These are phyloP conservation scores for Mesoclemmys tuberculata DNA, from an alignment of 2,113 vertebrate species.

Conservation along the genomic window DNA sequence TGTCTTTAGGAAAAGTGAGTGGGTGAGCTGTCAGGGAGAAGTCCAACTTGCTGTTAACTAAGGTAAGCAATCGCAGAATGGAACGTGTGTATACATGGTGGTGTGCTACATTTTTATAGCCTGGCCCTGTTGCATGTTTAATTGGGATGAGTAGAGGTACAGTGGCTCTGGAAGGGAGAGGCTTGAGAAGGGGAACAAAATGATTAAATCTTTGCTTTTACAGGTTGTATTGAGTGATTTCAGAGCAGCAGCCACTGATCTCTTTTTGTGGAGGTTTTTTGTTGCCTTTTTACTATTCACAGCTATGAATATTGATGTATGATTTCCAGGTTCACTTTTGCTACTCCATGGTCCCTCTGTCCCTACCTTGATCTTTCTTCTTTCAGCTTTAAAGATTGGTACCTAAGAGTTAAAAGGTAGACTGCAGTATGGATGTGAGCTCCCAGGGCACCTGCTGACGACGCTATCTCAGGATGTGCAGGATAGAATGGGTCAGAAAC, in stretches of 20 bases:
- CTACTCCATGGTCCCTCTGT: neutral
- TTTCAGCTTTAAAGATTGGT: neutral
- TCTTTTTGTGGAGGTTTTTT: neutral
- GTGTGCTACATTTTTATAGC: neutral
- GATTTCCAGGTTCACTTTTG: neutral
- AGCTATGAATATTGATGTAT: neutral
- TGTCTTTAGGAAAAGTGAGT: rapidly evolving
- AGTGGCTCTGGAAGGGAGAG: rapidly evolving
- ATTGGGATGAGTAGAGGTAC: neutral
- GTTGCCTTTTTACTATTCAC: neutral
- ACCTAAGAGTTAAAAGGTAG: neutral
- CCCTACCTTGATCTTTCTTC: neutral
- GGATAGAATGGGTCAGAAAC: neutral
- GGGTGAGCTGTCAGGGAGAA: rapidly evolving
- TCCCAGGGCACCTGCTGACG: neutral
- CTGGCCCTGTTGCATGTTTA: rapidly evolving
- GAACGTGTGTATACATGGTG: neutral
- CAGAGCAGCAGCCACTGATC: neutral
- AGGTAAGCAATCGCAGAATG: rapidly evolving
- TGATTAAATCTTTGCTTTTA: neutral
- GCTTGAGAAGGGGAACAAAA: rapidly evolving
- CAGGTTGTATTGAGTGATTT: rapidly evolving
- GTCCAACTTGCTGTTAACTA: too few species aligned
- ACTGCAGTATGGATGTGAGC: neutral
- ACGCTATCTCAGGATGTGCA: neutral